Conservation (phyloP, 2,113 vertebrate genomes). For the Dicentrarchus labrax region DNA sequence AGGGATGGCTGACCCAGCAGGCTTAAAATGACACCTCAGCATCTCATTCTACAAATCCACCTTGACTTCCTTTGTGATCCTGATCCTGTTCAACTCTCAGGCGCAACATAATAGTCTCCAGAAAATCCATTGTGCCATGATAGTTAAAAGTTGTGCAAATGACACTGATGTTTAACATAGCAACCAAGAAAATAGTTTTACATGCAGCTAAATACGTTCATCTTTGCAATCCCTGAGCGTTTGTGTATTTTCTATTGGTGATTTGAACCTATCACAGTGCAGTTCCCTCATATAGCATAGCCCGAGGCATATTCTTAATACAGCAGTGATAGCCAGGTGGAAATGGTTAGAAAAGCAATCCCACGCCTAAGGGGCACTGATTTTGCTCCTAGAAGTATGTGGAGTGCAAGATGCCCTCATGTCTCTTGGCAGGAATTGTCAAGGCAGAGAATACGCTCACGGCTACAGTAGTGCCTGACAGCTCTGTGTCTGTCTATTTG, state of each 20-base stretch:
- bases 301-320: background rate
- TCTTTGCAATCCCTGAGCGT: background rate
- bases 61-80: too few relatives aligned
- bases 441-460: background rate
- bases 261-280: background rate
- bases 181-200: background rate
- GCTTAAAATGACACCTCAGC: slow-evolving; percentile 13
- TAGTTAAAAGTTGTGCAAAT: background rate
- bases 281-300: background rate
- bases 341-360: slow-evolving; percentile 3
- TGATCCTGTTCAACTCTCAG: background rate
- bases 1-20: slow-evolving; percentile 1
- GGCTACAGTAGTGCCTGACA: background rate
- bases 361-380: background rate
- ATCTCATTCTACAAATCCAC: slow-evolving; percentile 1
- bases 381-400: background rate
- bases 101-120: background rate
- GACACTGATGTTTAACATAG: background rate
- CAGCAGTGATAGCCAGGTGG: background rate
- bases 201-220: background rate
- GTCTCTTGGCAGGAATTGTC: background rate
- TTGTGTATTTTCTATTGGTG: background rate
- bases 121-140: background rate
- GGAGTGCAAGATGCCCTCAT: background rate
- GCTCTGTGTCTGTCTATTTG: background rate